phyloP scores from a whole-genome alignment of 2,113 vertebrate species.

The Crotalus horridus region DNA sequence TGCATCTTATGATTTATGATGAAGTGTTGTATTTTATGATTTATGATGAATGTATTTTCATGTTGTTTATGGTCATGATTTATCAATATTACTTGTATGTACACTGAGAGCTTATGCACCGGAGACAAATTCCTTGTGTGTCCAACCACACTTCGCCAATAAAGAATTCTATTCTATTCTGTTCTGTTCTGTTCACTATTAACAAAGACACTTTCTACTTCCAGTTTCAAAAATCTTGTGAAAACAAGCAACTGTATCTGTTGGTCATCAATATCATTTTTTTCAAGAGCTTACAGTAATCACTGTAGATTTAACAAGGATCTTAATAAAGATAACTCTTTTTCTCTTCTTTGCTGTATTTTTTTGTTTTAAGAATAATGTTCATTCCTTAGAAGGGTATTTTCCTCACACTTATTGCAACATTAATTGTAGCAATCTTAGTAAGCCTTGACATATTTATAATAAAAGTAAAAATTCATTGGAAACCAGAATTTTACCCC shows the following conservation, averaged over 20 bases:
- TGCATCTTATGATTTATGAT: too few species aligned
- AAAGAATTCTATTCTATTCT: too few species aligned
- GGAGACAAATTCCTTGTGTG: too few species aligned
- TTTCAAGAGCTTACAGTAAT: rapidly evolving
- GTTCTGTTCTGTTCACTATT: too few species aligned
- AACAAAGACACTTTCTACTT: neutral
- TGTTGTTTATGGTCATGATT: too few species aligned
- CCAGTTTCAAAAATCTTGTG: neutral
- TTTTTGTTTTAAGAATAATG: neutral
- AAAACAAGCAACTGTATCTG: neutral
- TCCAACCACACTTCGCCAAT: too few species aligned
- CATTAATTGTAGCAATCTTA: conserved; percentile 31
- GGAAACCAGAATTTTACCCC: conserved; percentile 36
- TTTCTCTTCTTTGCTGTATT: neutral
- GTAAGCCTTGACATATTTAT: conserved; percentile 31
- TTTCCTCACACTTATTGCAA: conserved; percentile 27
- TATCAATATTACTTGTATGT: too few species aligned
- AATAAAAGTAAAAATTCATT: conserved; percentile 30
- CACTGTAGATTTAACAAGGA: neutral
- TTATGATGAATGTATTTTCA: too few species aligned
- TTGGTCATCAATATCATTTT: neutral
- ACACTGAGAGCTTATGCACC: too few species aligned
- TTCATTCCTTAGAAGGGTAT: conserved; percentile 12
- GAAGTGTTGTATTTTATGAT: too few species aligned
- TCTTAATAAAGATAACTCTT: neutral